phyloP scores from a whole-genome alignment of 2,888 invertebrate genomes.

The Petrophora chlorosata region DNA sequence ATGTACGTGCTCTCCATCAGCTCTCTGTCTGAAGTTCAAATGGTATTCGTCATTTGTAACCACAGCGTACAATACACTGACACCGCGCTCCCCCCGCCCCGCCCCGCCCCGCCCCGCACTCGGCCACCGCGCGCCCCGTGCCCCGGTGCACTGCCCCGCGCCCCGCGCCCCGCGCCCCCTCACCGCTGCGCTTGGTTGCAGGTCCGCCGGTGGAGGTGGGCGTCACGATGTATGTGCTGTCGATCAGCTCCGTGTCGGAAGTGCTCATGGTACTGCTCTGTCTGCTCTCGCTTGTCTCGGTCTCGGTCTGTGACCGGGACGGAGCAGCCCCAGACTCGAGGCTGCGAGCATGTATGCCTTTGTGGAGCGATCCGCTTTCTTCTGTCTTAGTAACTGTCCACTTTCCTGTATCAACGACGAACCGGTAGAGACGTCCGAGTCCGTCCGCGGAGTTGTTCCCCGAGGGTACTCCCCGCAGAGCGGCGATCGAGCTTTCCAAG shows the following conservation, averaged over 20 bases:
- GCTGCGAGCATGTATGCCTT: constrained; percentile 77
- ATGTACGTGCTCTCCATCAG: constrained; percentile 94
- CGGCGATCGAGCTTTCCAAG: too few species aligned
- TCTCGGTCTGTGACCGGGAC: constrained; percentile 36
- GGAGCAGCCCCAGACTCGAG: constrained; percentile 69
- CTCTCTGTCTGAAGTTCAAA: constrained; percentile 93
- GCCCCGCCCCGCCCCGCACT: constrained; percentile 35
- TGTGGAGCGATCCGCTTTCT: constrained; percentile 49
- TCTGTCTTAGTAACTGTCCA: constrained; percentile 45
- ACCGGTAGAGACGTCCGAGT: constrained; percentile 25
- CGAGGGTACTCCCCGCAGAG: background rate
- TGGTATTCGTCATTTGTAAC: constrained; percentile 65
- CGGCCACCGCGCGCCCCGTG: constrained; percentile 25
- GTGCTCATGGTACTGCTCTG: constrained; percentile 95
- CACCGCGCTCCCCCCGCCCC: constrained; percentile 34
- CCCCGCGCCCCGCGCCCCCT: constrained; percentile 77
- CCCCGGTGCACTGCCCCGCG: constrained; percentile 26
- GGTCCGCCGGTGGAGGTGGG: constrained; percentile 98
- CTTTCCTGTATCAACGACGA: constrained; percentile 34
- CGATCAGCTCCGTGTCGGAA: constrained; percentile 99
- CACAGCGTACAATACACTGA: constrained; percentile 27
- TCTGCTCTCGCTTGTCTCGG: constrained; percentile 63
- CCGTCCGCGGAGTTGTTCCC: background rate
- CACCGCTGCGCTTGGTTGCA: constrained; percentile 86
- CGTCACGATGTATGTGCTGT: constrained; percentile 99